Evolutionary conservation across 2,797 vertebrate species (phyloP).

Genomic region (Gymnoscopelus braueri): DNA sequence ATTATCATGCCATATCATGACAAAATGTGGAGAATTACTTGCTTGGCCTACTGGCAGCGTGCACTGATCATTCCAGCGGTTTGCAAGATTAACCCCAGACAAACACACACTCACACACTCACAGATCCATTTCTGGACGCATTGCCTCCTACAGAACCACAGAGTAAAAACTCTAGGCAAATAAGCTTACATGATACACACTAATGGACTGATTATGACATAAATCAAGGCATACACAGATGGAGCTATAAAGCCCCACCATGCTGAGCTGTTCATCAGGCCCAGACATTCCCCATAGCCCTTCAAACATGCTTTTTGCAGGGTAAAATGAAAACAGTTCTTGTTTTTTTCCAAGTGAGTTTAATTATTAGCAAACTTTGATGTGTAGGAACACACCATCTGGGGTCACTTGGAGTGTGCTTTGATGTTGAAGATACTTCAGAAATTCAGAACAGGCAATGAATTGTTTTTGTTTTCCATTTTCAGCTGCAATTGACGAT

Average conservation of each 20-base stretch:
- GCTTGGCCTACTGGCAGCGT: too few relatives aligned
- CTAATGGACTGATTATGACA: too few relatives aligned
- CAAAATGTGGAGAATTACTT: too few relatives aligned
- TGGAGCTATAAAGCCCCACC: neutral
- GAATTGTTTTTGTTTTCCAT: slow-evolving; percentile 22
- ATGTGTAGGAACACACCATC: slow-evolving; percentile 37
- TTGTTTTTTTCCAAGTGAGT: slow-evolving; percentile 40
- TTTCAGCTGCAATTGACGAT: slow-evolving; percentile 19
- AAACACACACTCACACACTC: neutral
- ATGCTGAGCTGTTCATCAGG: slow-evolving; percentile 15
- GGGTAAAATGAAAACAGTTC: slow-evolving; percentile 29
- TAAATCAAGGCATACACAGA: too few relatives aligned
- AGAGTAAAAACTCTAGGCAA: too few relatives aligned
- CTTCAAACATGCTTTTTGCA: slow-evolving; percentile 31
- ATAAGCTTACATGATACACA: too few relatives aligned
- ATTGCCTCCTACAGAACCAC: too few relatives aligned
- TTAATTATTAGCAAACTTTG: slow-evolving; percentile 63
- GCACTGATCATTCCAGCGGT: too few relatives aligned
- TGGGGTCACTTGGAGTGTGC: slow-evolving; percentile 42
- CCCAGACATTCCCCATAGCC: slow-evolving; percentile 4
- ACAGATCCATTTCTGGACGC: neutral
- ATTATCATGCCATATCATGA: too few relatives aligned
- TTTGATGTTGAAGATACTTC: slow-evolving; percentile 48
- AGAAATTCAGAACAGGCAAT: slow-evolving; percentile 33
- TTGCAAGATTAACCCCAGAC: too few relatives aligned